These are phyloP conservation scores for Gryllus longicercus DNA, from an alignment of 2,888 invertebrate genomes.

Conservation along the genomic window DNA sequence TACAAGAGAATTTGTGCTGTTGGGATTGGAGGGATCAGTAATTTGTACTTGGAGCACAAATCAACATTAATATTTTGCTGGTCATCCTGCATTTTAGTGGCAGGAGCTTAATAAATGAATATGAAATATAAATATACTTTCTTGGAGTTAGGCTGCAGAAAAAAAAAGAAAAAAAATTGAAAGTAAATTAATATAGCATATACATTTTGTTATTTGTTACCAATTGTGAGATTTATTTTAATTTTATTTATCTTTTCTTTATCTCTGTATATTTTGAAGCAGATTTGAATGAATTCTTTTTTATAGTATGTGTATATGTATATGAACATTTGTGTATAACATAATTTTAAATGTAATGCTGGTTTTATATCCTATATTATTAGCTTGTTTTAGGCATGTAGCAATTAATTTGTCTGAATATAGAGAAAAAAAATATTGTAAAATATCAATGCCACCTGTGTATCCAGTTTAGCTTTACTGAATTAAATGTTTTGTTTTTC, in stretches of 20 bases:
- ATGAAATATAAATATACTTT: neutral
- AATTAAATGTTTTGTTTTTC: neutral
- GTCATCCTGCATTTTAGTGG: no score
- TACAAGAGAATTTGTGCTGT: neutral
- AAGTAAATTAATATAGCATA: neutral
- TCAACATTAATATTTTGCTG: neutral
- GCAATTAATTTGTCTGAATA: neutral
- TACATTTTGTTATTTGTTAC: slow-evolving; percentile 1
- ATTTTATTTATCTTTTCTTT: neutral
- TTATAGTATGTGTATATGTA: neutral
- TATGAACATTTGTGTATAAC: neutral
- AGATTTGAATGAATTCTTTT: neutral
- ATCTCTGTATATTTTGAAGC: neutral
- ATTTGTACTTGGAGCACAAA: neutral
- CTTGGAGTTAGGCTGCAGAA: neutral
- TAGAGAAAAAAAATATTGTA: neutral
- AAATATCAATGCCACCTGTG: neutral
- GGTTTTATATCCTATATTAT: slow-evolving; percentile 17
- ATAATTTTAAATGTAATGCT: neutral
- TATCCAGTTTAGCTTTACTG: neutral
- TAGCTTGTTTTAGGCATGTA: neutral
- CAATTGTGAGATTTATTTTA: neutral
- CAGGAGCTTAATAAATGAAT: neutral
- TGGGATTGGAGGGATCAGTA: neutral
- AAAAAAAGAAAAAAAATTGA: neutral